Evolutionary conservation across 2,113 vertebrate genomes (phyloP).

Genomic region (Apodemus speciosus): DNA sequence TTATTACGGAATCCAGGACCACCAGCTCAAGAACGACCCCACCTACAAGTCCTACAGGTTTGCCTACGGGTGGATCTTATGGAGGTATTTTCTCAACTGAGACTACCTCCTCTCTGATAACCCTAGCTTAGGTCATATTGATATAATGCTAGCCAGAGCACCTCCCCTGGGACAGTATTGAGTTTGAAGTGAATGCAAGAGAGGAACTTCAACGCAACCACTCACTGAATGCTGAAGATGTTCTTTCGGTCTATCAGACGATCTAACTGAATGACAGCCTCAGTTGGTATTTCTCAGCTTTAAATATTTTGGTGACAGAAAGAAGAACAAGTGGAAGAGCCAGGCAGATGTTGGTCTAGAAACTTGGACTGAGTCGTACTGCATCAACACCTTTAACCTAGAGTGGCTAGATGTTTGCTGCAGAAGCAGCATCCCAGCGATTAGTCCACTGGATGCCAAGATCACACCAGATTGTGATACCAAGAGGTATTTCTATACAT

Average conservation of each 20-base stretch:
- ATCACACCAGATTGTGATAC: not conserved
- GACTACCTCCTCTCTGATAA: not conserved
- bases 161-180: not conserved
- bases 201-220: not conserved
- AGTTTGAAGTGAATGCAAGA: not conserved
- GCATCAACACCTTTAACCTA: not conserved
- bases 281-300: not conserved
- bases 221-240: not conserved
- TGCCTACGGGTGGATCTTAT: not conserved
- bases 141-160: not conserved
- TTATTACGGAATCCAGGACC: not conserved
- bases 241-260: not conserved
- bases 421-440: not conserved
- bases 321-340: not conserved
- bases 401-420: not conserved
- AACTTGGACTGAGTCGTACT: not conserved
- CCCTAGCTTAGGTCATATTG: not conserved
- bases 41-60: not conserved
- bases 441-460: not conserved
- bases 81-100: not conserved
- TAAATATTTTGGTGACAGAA: not conserved
- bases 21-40: not conserved
- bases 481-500: not conserved
- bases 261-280: not conserved
- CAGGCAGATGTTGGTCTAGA: not conserved